Conservation (phyloP, 2,888 invertebrate species). For the Sinohyriopsis cumingii region DNA sequence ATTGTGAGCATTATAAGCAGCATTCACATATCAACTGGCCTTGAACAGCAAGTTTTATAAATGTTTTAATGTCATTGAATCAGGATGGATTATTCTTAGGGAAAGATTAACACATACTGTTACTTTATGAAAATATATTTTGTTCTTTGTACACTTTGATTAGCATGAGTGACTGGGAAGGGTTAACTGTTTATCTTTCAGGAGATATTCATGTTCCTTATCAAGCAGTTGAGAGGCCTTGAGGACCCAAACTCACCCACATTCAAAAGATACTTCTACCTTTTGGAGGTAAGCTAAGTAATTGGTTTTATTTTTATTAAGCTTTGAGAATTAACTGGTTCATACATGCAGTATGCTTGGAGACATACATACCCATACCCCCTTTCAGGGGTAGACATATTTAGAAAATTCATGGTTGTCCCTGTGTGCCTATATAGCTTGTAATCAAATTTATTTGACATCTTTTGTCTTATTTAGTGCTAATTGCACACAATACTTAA, state of each 20-base stretch:
- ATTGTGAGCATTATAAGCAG: too few relatives aligned
- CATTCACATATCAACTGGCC: too few relatives aligned
- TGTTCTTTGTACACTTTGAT: too few relatives aligned
- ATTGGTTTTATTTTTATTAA: background rate
- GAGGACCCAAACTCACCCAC: conserved; percentile 97
- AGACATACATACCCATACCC: background rate
- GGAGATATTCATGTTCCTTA: conserved; percentile 88
- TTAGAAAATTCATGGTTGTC: background rate
- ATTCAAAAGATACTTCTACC: conserved; percentile 97
- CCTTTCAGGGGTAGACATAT: background rate
- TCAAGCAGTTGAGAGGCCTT: conserved; percentile 92
- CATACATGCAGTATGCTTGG: background rate
- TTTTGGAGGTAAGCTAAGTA: conserved; percentile 80
- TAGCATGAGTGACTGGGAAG: too few relatives aligned
- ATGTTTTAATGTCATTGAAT: too few relatives aligned
- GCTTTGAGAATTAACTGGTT: background rate
- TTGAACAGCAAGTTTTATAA: too few relatives aligned
- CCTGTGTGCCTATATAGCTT: background rate
- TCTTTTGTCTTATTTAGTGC: too few relatives aligned
- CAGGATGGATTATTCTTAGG: too few relatives aligned
- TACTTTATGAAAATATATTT: too few relatives aligned
- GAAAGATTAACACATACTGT: too few relatives aligned
- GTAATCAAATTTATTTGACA: background rate
- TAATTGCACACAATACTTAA: too few relatives aligned
- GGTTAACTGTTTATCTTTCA: conserved; percentile 47